phyloP scores from a whole-genome alignment of 2,888 invertebrate species.

The Cephus pulcher region DNA sequence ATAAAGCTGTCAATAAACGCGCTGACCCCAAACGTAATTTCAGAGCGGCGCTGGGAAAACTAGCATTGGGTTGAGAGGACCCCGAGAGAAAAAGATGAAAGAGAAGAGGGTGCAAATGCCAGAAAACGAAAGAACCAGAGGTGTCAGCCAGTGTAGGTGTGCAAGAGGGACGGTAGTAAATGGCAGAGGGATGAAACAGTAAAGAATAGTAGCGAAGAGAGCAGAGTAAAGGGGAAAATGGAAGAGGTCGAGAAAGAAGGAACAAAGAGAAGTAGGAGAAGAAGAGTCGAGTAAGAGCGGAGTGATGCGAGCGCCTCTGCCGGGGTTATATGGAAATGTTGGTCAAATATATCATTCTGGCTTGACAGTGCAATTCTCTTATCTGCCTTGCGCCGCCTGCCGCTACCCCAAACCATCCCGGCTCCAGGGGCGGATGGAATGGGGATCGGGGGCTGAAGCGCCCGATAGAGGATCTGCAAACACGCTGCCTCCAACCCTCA shows the following conservation, averaged over 20 bases:
- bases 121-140: conserved; percentile 20
- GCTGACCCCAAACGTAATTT: conserved; percentile 55
- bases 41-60: conserved; percentile 28
- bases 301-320: conserved; percentile 59
- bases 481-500: conserved; percentile 41
- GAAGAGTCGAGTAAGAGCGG: conserved; percentile 45
- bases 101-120: conserved; percentile 15
- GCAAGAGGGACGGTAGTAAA: conserved; percentile 6
- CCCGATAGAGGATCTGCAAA: conserved; percentile 63
- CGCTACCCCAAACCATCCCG: conserved; percentile 60
- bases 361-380: conserved; percentile 92
- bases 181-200: conserved; percentile 13
- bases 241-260: conserved; percentile 17
- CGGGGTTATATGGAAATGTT: conserved; percentile 81
- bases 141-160: not conserved
- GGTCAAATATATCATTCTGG: conserved; percentile 91
- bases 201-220: conserved; percentile 18
- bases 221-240: conserved; percentile 25
- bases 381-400: conserved; percentile 75
- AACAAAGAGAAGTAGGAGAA: conserved; percentile 30
- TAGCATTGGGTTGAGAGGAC: conserved; percentile 10
- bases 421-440: conserved; percentile 46
- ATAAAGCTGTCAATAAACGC: conserved; percentile 55
- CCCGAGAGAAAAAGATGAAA: not conserved
- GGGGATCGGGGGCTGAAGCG: conserved; percentile 55